Base-by-base conservation (phyloP, 2,888 invertebrate species). In the Phytoseiulus persimilis region DNA sequence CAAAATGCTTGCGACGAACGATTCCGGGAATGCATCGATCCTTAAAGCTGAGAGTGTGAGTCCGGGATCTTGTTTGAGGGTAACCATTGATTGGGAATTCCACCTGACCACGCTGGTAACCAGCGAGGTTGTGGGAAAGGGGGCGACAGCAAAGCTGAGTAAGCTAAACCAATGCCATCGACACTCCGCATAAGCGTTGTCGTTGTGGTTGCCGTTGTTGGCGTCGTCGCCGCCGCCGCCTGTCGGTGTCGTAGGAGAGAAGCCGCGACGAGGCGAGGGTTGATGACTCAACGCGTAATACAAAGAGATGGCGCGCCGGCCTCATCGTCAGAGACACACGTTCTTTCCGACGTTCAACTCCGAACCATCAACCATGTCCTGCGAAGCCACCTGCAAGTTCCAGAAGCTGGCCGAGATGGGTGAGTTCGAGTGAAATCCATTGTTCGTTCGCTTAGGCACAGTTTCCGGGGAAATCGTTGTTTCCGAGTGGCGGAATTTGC, bases 241-340 rank as follows among this genome's bases (percentile, higher is more conserved):
- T 23, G 65, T 14, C 65, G 65, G 9, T 65, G 65, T 65, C 65
- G 65, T 65, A 65, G 65, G 65, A 65, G 65, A 65, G 65, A 65
- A 65, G 65, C 65, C 65, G 65, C 65, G 28, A 14, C 18, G 65
- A 65, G 65, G 65, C 65, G 65, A 65, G 65, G 65, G 65, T 65
- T 65, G 65, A 65, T 65, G 65, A 65, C 65, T 65, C 65, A 65
- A 65, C 65, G 65, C 65, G 65, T 65, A 65, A 65, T 65, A 65
- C 65, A 65, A 65, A 65, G 65, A 65, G 65, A 65, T 65, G 65
- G 65, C 65, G 65, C 65, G 65, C 65, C 65, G 65, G 65, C 65
- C 65, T 28, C 65, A 28, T 28, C 65, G 65, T 65, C 65, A 65
- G 18, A 65, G 65, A 65, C 65, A 65, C 65, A 23, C 65, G 65